Conservation (phyloP, 2,113 vertebrate species). For the Pachyramphus minor region DNA sequence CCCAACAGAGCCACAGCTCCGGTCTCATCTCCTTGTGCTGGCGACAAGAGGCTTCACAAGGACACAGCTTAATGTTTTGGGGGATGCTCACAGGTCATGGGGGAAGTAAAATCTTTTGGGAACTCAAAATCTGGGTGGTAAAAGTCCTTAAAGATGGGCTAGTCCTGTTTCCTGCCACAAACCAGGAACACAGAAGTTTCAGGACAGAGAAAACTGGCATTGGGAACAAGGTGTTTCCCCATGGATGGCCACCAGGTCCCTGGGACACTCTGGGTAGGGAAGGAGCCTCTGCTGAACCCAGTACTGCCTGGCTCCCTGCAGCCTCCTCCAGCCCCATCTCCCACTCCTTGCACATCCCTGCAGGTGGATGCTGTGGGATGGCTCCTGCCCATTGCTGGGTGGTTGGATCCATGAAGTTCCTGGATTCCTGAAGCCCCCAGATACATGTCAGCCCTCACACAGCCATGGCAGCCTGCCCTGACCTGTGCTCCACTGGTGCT, state of each 20-base stretch:
- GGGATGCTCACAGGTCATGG: accelerated
- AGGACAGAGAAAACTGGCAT: accelerated
- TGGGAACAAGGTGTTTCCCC: not conserved
- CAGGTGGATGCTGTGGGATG: accelerated
- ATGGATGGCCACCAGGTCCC: accelerated
- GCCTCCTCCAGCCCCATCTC: not conserved
- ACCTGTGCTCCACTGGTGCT: accelerated
- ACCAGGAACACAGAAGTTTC: accelerated
- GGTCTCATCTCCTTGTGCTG: accelerated
- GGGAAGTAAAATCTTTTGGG: not conserved
- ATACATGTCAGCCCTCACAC: accelerated
- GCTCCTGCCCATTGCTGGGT: not conserved
- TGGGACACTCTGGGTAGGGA: not conserved
- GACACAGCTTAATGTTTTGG: accelerated
- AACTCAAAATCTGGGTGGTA: not conserved
- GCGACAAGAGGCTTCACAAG: not conserved
- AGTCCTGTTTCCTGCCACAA: not conserved
- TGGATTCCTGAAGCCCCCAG: accelerated
- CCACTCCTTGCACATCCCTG: accelerated
- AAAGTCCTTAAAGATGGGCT: not conserved
- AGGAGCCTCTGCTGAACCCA: not conserved
- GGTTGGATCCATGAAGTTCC: not conserved
- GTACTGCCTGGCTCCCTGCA: not conserved
- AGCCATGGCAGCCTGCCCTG: not conserved
- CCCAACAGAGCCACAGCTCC: accelerated